phyloP scores from a whole-genome alignment of 2,888 invertebrate genomes.

The Macrosiphum euphorbiae region DNA sequence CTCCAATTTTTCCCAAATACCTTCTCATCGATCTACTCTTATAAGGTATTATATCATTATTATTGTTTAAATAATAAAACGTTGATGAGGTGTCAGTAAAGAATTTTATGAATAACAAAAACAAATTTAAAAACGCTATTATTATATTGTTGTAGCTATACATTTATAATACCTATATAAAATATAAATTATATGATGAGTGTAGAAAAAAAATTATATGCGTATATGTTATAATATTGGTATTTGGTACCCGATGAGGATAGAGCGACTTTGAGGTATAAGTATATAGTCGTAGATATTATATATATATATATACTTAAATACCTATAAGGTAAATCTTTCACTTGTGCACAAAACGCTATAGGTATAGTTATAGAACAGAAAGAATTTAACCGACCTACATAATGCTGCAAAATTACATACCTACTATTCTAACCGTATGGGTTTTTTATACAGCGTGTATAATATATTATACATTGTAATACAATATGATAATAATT shows the following conservation, averaged over 20 bases:
- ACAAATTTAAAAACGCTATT: neutral
- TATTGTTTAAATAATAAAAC: neutral
- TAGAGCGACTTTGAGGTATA: neutral
- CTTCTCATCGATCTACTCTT: neutral
- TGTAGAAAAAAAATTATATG: neutral
- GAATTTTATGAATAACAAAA: neutral
- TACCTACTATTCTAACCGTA: conserved; percentile 1
- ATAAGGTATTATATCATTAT: neutral
- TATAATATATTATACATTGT: neutral
- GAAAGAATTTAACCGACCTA: conserved; percentile 16
- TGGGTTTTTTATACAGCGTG: neutral
- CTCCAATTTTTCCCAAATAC: neutral
- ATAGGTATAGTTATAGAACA: neutral
- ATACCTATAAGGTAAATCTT: conserved; percentile 20
- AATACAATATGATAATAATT: neutral
- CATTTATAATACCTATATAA: neutral
- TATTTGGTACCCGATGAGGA: neutral
- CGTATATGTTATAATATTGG: neutral
- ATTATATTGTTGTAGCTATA: neutral
- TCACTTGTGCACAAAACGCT: conserved; percentile 7
- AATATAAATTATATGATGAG: neutral
- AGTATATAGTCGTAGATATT: neutral
- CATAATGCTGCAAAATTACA: conserved; percentile 10
- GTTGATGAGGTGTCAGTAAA: neutral
- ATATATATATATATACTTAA: neutral